These are phyloP conservation scores for Tinea pellionella DNA, from an alignment of 2,888 invertebrate species.

Conservation along the genomic window DNA sequence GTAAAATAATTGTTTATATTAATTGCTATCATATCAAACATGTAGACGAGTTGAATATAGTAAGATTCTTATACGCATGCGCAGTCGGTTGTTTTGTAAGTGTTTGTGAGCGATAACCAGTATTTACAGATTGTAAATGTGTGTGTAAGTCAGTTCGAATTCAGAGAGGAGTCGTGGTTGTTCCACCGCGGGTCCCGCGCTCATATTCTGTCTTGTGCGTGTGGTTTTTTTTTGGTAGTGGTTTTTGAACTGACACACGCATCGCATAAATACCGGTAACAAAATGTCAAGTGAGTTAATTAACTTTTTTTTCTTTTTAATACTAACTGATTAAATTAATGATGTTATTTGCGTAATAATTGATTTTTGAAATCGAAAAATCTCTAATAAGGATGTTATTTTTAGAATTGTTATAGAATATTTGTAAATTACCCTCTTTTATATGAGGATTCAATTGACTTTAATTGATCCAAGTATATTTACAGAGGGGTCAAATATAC, in stretches of 20 bases:
- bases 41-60: too few relatives aligned
- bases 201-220: constrained; percentile 37
- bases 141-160: constrained; percentile 28
- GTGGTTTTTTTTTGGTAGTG: constrained; percentile 52
- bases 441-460: too few relatives aligned
- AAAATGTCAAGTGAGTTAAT: constrained; percentile 60
- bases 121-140: constrained; percentile 16
- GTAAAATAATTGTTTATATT: not conserved
- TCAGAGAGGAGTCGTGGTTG: constrained; percentile 30
- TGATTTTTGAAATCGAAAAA: not conserved
- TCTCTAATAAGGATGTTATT: too few relatives aligned
- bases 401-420: too few relatives aligned
- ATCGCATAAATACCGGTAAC: constrained; percentile 51
- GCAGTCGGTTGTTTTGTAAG: not conserved
- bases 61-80: not conserved
- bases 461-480: too few relatives aligned
- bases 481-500: too few relatives aligned
- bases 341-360: not conserved
- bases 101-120: not conserved
- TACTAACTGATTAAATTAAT: not conserved
- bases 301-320: not conserved
- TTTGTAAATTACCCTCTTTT: too few relatives aligned
- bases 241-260: constrained; percentile 57
- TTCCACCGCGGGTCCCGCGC: constrained; percentile 34
- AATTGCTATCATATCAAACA: too few relatives aligned